Percentiles rank a stretch among this genome's conserved stretches.
phyloP scores from a whole-genome alignment of 92 coral and sea anemone genomes.

The Galaxea fascicularis region DNA sequence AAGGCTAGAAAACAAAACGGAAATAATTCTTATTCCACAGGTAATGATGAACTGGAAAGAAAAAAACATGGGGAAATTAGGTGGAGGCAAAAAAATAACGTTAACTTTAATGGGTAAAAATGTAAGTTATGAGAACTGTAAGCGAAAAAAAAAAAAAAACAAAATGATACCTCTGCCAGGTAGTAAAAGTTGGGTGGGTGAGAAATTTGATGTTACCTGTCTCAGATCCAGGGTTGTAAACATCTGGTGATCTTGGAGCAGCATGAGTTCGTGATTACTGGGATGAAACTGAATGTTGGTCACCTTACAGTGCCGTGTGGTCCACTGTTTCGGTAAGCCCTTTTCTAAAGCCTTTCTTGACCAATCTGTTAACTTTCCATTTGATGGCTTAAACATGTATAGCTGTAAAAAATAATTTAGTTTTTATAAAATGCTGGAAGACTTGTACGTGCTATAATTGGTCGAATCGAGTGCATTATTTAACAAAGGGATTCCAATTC shows the following conservation, averaged over 20 bases:
- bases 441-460: too few relatives aligned
- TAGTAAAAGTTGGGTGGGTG: too few relatives aligned
- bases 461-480: too few relatives aligned
- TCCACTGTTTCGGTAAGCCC: slow-evolving; percentile 92
- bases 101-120: too few relatives aligned
- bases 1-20: slow-evolving; percentile 61
- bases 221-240: slow-evolving; percentile 80
- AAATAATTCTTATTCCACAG: background rate
- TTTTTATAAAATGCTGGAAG: too few relatives aligned
- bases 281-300: slow-evolving; percentile 80
- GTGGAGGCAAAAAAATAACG: too few relatives aligned
- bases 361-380: slow-evolving; percentile 84
- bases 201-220: slow-evolving; percentile 60
- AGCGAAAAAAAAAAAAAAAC: background rate
- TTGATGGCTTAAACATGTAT: slow-evolving; percentile 71
- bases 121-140: too few relatives aligned
- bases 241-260: slow-evolving; percentile 76
- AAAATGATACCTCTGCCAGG: background rate
- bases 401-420: slow-evolving; percentile 50
- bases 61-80: too few relatives aligned
- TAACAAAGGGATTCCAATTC: too few relatives aligned
- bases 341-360: slow-evolving; percentile 72
- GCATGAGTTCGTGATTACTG: slow-evolving; percentile 64
- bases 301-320: slow-evolving; percentile 63
- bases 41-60: too few relatives aligned